Evolutionary conservation across 2,797 vertebrate genomes (phyloP).

Genomic region (Eulemur albifrons): DNA sequence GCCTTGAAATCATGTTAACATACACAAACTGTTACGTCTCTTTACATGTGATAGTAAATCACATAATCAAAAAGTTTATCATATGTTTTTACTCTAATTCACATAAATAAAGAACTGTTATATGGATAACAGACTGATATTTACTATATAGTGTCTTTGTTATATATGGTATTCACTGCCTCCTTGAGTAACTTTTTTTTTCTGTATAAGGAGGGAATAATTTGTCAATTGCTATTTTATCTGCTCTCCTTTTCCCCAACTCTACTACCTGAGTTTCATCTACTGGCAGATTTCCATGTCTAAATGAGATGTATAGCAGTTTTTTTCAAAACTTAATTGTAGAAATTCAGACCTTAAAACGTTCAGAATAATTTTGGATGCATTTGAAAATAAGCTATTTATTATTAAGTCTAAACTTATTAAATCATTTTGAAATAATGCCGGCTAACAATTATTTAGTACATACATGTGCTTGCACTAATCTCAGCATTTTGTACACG

Average conservation of each 20-base stretch:
- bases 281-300: background rate
- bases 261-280: background rate
- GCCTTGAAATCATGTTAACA: background rate
- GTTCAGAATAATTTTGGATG: background rate
- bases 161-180: background rate
- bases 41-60: background rate
- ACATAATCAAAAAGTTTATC: background rate
- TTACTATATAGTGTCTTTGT: background rate
- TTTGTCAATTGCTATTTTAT: background rate
- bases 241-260: background rate
- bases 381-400: background rate
- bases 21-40: background rate
- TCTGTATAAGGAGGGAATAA: background rate
- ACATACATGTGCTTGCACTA: background rate
- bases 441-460: background rate
- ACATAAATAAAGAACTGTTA: background rate
- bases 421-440: background rate
- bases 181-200: background rate
- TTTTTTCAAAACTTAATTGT: background rate
- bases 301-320: background rate
- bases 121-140: background rate
- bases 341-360: slow-evolving; percentile 1
- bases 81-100: background rate
- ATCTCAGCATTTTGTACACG: background rate
- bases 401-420: background rate